phyloP scores from a whole-genome alignment of 37 sponge, comb jelly and placozoan genomes.

The Geodia barretti region DNA sequence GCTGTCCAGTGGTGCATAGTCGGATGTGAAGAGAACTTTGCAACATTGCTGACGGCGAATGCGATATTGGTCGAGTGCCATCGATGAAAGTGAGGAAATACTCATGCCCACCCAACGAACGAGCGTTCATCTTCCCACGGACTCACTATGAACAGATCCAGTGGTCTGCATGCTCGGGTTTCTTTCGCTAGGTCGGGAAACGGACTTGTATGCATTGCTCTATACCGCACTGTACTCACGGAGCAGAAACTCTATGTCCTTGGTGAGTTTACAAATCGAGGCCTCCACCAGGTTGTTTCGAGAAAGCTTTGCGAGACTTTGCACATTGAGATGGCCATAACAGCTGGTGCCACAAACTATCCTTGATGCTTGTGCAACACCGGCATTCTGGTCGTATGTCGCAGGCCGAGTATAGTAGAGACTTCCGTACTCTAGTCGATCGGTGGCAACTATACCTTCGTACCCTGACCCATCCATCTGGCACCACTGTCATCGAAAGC shows the following conservation, averaged over 20 bases:
- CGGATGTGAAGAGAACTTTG: slow-evolving; percentile 10
- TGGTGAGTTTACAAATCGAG: neutral
- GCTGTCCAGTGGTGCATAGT: slow-evolving; percentile 41
- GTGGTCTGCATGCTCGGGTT: too few relatives aligned
- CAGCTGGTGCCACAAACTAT: neutral
- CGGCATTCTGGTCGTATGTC: neutral
- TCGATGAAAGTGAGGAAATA: slow-evolving; percentile 28
- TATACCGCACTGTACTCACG: too few relatives aligned
- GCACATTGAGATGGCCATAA: neutral
- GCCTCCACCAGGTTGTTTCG: neutral
- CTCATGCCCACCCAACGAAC: slow-evolving; percentile 32
- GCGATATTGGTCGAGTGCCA: too few relatives aligned
- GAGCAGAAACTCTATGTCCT: neutral
- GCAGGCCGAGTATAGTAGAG: slow-evolving; percentile 1
- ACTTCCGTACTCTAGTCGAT: neutral
- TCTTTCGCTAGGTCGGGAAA: too few relatives aligned
- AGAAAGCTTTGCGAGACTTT: slow-evolving; percentile 4
- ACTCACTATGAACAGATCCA: slow-evolving; percentile 25
- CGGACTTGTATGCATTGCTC: neutral
- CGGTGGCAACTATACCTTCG: neutral
- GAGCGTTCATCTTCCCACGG: slow-evolving; percentile 28
- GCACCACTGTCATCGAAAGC: neutral
- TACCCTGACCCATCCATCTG: neutral
- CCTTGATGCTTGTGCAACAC: neutral
- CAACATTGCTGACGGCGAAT: too few relatives aligned